These are phyloP conservation scores for Ommatoiulus sabulosus DNA, from an alignment of 2,888 invertebrate species.

Conservation along the genomic window DNA sequence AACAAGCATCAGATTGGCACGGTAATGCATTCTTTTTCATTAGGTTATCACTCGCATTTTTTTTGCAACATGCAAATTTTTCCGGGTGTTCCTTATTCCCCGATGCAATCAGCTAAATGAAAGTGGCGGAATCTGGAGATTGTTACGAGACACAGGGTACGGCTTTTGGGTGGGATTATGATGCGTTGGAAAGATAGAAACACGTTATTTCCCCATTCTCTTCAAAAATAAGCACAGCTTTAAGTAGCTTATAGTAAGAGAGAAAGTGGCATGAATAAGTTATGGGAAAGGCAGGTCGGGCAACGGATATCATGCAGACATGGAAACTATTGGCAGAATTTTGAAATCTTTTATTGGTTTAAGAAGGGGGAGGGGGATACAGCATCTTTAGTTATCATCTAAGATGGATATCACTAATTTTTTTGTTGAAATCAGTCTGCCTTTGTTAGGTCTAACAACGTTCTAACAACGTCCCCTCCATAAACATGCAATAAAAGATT, in stretches of 20 bases:
- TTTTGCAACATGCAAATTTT: constrained; percentile 16
- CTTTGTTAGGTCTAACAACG: too few species aligned
- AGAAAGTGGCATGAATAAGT: constrained; percentile 10
- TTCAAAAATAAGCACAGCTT: not conserved
- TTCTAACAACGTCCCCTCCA: too few species aligned
- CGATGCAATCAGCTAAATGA: constrained; percentile 27
- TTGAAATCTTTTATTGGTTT: too few species aligned
- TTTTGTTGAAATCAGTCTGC: too few species aligned
- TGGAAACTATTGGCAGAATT: too few species aligned
- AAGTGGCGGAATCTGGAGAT: constrained; percentile 34
- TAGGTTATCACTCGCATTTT: not conserved
- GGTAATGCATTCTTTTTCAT: constrained; percentile 27
- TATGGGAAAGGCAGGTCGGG: constrained; percentile 12
- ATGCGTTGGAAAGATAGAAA: not conserved
- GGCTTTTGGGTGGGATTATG: constrained; percentile 21
- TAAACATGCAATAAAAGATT: too few species aligned
- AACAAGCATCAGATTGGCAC: constrained; percentile 18
- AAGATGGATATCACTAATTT: too few species aligned
- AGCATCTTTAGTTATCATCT: too few species aligned
- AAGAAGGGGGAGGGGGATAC: too few species aligned
- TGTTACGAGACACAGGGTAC: constrained; percentile 24
- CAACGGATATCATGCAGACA: too few species aligned
- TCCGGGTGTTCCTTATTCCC: not conserved
- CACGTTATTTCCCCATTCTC: not conserved
- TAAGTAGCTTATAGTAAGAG: constrained; percentile 23